Evolutionary conservation across 2,888 invertebrate species (phyloP), one percentile per base, ranked within the genome.

Genomic region (Ethmia dodecea): DNA sequence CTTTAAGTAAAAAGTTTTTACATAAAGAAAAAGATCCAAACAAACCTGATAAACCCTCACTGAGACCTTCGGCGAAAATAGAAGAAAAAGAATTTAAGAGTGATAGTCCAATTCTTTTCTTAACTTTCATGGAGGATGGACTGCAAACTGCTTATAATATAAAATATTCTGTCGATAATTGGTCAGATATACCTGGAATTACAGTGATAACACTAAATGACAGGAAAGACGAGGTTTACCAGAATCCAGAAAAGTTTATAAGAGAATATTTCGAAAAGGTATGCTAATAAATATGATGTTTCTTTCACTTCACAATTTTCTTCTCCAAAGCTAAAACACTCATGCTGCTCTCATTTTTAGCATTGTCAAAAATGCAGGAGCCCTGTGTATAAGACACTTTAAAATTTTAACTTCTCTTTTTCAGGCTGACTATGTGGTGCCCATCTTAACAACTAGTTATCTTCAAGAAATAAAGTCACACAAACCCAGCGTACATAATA

Each of bases 251-350:
- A 43, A 86, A 86, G 43, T 88, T 84, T 45, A 86, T 89, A 13
- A 76, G 88, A 27, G 86, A 88, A 57, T 86, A 87, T 60, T 88
- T 88, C 60, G 83, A 86, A 60, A 88, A 89, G 74, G 89, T 88
- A 56, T 54, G 34, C 40, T 20, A 22, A 20, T 20, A n/a, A 9
- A 8, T 9, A 1, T n/a, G n/a, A n/a, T n/a, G n/a, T n/a, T n/a
- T n/a, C n/a, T n/a, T n/a, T n/a, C n/a, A n/a, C n/a, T n/a, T n/a
- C n/a, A n/a, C n/a, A n/a, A n/a, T n/a, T n/a, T n/a, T n/a, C n/a
- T n/a, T n/a, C n/a, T n/a, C n/a, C n/a, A n/a, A n/a, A n/a, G n/a
- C n/a, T n/a, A n/a, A n/a, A 18, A 18, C 9, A 18, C 18, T 8
- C 18, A 18, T 5, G 9, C 18, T 18, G 18, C 18, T 18, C 18